phyloP scores from a whole-genome alignment of 2,888 invertebrate species.

The Pherbina coryleti region DNA sequence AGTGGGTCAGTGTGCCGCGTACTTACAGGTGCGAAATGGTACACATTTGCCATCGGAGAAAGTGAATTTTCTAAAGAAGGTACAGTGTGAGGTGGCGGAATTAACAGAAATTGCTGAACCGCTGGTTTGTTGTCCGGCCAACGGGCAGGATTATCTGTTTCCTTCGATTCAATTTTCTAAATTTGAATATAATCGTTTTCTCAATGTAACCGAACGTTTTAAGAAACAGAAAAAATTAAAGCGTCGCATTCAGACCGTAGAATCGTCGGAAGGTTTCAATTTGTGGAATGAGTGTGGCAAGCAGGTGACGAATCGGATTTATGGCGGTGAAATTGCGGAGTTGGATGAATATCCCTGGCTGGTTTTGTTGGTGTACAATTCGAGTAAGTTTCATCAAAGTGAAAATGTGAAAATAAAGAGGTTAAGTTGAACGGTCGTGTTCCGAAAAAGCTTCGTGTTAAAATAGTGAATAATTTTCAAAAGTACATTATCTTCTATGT shows the following conservation, averaged over 20 bases:
- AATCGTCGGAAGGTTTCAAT: slow-evolving; percentile 58
- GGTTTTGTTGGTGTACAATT: slow-evolving; percentile 73
- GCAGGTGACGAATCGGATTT: slow-evolving; percentile 73
- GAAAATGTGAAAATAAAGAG: too few species aligned
- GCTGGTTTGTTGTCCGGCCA: slow-evolving; percentile 64
- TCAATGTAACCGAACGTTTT: slow-evolving; percentile 57
- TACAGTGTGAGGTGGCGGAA: slow-evolving; percentile 58
- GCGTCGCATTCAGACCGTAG: slow-evolving; percentile 64
- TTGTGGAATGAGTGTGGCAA: slow-evolving; percentile 72
- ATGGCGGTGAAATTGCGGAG: slow-evolving; percentile 75
- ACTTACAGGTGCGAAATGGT: slow-evolving; percentile 62
- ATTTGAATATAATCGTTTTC: slow-evolving; percentile 57
- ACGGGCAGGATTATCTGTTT: slow-evolving; percentile 61
- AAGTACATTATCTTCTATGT: too few species aligned
- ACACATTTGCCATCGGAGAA: slow-evolving; percentile 62
- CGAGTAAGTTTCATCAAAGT: slow-evolving; percentile 64
- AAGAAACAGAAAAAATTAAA: slow-evolving; percentile 65
- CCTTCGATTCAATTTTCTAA: slow-evolving; percentile 62
- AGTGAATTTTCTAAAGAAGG: slow-evolving; percentile 64
- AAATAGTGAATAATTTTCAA: too few species aligned
- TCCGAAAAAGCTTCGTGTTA: too few species aligned
- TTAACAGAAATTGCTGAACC: slow-evolving; percentile 45
- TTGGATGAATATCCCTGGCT: slow-evolving; percentile 77
- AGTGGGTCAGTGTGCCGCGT: slow-evolving; percentile 60
- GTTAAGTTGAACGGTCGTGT: too few species aligned